Base-by-base conservation (phyloP, 2,888 invertebrate species). In the Petrophora chlorosata region DNA sequence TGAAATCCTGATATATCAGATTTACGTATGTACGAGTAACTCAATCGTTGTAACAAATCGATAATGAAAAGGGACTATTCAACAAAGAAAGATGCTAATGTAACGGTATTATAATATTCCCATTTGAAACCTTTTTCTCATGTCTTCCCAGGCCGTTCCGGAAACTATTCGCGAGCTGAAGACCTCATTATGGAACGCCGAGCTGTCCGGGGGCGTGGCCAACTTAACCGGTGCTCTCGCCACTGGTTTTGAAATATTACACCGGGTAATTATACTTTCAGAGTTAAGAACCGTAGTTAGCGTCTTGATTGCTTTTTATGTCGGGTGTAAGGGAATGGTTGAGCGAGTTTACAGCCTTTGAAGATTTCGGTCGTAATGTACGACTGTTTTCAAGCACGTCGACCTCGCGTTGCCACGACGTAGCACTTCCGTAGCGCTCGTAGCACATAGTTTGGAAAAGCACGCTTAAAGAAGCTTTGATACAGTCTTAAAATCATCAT, bases 171-270 rank as follows among this genome's bases (percentile, higher is more conserved):
- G 95, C 55, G 96, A 96, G 74, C 90, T 97, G 53, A 96, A 95
- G 82, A 92, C 94, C 19, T 94, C 95, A 0, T 82, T 97, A 52
- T 94, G 94, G 79, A 92, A 93, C 26, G 92, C 96, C 7, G 94
- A 95, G 60, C 93, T 94, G 66, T 94, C 96, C 51, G 95, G 96
- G 32, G 91, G 91, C 34, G 81, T 82, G 16, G 97, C 98, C 7
- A 98, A 99, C 85, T 95, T 99, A 77, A 96, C 98, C 0, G 95
- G 95, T 4, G 99, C 98, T 0, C 91, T 99, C n/a, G 94, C 94
- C 41, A 94, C 95, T 26, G 99, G 96, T 3, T 99, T 99, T 77
- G 96, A 97, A 82, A 93, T 99, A 54, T 91, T 99, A 38, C 95
- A 95, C 74, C 94, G 94, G 92, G 97, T 97, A 92, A 61, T 61